phyloP scores from a whole-genome alignment of 2,888 invertebrate genomes.

The Drosophila formosana region DNA sequence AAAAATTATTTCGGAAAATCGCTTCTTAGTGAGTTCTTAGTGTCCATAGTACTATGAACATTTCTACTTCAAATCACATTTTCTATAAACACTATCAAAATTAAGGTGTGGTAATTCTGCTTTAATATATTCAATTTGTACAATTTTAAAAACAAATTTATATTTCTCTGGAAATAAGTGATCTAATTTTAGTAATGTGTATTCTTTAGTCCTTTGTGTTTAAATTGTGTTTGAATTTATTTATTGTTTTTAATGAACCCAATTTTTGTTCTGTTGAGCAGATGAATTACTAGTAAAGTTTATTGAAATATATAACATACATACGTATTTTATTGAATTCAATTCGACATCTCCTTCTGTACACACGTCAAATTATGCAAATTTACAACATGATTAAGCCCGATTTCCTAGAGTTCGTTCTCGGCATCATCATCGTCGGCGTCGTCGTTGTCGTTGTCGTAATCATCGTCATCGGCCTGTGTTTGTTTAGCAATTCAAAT shows the following conservation, averaged over 20 bases:
- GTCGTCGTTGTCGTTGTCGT: background rate
- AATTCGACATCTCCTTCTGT: constrained; percentile 25
- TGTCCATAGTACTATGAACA: too few relatives aligned
- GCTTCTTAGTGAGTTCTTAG: too few relatives aligned
- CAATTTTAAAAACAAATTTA: too few relatives aligned
- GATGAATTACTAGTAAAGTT: constrained; percentile 36
- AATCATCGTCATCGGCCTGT: constrained; percentile 23
- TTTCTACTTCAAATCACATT: too few relatives aligned
- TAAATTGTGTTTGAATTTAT: background rate
- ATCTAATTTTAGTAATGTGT: background rate
- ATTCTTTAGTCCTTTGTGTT: background rate
- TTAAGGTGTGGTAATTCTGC: too few relatives aligned
- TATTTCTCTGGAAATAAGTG: background rate
- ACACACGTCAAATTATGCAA: constrained; percentile 75
- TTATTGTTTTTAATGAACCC: constrained; percentile 8
- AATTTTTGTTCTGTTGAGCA: constrained; percentile 26
- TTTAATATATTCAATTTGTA: too few relatives aligned
- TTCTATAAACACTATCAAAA: too few relatives aligned
- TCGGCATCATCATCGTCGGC: background rate
- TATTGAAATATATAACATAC: constrained; percentile 53
- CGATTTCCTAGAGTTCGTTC: constrained; percentile 45
- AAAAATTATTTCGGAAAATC: too few relatives aligned
- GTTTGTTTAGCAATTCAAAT: constrained; percentile 80
- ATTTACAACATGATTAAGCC: constrained; percentile 80
- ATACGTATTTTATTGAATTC: constrained; percentile 10